Base-by-base conservation (phyloP, 1,140 invertebrate species). In the Pomphorhynchus laevis region DNA sequence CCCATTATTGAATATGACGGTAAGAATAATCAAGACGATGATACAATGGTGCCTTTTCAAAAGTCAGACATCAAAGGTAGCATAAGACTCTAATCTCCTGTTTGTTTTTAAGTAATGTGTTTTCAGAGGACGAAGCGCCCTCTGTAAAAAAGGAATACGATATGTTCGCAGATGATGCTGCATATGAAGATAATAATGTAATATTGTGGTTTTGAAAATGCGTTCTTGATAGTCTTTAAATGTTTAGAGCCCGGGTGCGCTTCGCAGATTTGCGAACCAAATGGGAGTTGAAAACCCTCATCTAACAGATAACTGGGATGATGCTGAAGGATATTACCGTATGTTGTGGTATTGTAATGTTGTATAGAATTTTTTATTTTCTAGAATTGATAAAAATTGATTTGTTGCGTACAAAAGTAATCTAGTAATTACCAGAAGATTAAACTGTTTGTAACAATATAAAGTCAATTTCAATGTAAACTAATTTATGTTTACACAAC, bases 301-400 rank as follows among this genome's bases (percentile, higher is more conserved):
- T 43, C 61, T 89, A 4, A 82, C 72, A 3, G 89, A 98, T 54
- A 98, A 98, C 54, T 98, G 89, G 86, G 89, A 98, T 55, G 86
- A 98, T 62, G 74, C 82, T 12, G 89, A 98, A 62, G 89, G 89
- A 31, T 93, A 86, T 58, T 84, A 79, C 53, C 67, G 86, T 66
- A 53, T 55, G 55, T 50, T n/a, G 4, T 32, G 5, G 34, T 14
- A 44, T n/a, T 31, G 11, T 21, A 5, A 2, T 5, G 8, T 12
- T 18, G 8, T 17, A 5, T 1, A 8, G 14, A 11, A 18, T 40
- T 25, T 17, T 23, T 11, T 16, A 24, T 11, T 12, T 29, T 34
- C 2, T 38, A 39, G 6, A 20, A 24, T 14, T 12, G 20, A 22
- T 37, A n/a, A 20, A 40, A n/a, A 16, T 3, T 33, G 16, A 38